A percentile compares a stretch with the other conserved stretches of the same genome.
Conservation (phyloP, 2,888 invertebrate species). For the Rhagophthalmus giganteus region DNA sequence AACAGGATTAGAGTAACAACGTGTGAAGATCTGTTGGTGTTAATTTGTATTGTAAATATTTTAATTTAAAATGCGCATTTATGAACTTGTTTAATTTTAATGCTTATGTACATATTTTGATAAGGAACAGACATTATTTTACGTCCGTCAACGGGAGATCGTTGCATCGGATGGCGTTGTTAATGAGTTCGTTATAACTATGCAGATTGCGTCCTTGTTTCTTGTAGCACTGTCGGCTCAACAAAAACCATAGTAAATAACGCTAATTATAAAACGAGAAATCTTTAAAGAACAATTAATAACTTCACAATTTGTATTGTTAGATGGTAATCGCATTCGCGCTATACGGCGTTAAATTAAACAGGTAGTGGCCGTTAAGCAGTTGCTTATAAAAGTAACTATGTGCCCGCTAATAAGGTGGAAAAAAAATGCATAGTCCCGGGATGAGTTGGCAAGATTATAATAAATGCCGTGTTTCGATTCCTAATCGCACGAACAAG, state of each 20-base stretch:
- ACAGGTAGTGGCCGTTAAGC: constrained; percentile 7
- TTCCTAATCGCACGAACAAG: constrained; percentile 43
- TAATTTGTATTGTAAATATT: too few species aligned
- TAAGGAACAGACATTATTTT: too few species aligned
- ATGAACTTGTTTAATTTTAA: too few species aligned
- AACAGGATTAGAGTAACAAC: too few species aligned
- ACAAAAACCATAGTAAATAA: constrained; percentile 1
- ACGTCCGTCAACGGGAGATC: too few species aligned
- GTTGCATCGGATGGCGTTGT: too few species aligned
- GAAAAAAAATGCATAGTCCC: constrained; percentile 47
- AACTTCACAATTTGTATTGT: constrained; percentile 16
- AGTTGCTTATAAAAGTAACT: constrained; percentile 15
- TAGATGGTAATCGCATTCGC: constrained; percentile 19
- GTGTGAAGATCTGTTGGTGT: too few species aligned
- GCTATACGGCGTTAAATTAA: constrained; percentile 18
- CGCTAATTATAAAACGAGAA: constrained; percentile 4
- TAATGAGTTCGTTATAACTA: too few species aligned
- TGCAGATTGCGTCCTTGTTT: background rate
- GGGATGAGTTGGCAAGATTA: constrained; percentile 47
- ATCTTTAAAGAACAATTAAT: constrained; percentile 14
- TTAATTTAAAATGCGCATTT: too few species aligned
- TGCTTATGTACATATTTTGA: too few species aligned
- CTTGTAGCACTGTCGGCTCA: too few species aligned
- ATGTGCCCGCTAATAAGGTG: constrained; percentile 45
- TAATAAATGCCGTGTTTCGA: constrained; percentile 41